phyloP scores from a whole-genome alignment of 2,888 invertebrate species.

The Cynaeus angustus region DNA sequence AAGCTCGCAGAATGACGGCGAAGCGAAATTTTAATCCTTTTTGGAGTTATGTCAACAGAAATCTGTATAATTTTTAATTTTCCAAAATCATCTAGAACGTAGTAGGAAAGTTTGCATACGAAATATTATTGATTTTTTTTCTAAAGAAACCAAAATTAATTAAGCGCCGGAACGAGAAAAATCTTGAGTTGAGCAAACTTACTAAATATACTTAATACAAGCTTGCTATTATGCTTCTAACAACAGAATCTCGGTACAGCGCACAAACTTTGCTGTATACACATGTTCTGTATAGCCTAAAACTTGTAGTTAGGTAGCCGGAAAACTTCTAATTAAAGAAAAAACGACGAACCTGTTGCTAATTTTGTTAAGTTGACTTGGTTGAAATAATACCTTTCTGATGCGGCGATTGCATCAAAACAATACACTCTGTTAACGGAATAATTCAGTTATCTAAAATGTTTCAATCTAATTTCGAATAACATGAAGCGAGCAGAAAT shows the following conservation, averaged over 20 bases:
- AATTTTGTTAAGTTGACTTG: conserved; percentile 17
- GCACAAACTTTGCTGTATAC: conserved; percentile 27
- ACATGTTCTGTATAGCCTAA: conserved; percentile 18
- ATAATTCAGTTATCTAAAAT: conserved; percentile 41
- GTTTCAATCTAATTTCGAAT: conserved; percentile 33
- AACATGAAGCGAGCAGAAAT: conserved; percentile 22
- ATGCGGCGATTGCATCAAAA: conserved; percentile 25
- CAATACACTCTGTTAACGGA: conserved; percentile 31
- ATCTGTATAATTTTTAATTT: background rate
- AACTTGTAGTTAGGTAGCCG: conserved; percentile 8
- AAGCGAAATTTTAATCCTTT: background rate
- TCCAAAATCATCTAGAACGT: background rate
- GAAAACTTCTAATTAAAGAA: conserved; percentile 6
- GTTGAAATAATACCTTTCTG: conserved; percentile 30
- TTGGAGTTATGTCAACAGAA: background rate
- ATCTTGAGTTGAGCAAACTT: conserved; percentile 23
- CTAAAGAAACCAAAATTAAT: conserved; percentile 8
- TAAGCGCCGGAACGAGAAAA: background rate
- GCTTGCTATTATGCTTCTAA: conserved; percentile 20
- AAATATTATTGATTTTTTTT: background rate
- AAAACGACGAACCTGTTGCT: conserved; percentile 28
- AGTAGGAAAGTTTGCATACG: background rate
- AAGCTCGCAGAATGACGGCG: background rate
- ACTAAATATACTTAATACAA: conserved; percentile 1
- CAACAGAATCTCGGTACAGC: conserved; percentile 26